A percentile compares a stretch with the other conserved stretches of the same genome.
Conservation (phyloP, 2,888 invertebrate genomes). For the Brenthis daphne region DNA sequence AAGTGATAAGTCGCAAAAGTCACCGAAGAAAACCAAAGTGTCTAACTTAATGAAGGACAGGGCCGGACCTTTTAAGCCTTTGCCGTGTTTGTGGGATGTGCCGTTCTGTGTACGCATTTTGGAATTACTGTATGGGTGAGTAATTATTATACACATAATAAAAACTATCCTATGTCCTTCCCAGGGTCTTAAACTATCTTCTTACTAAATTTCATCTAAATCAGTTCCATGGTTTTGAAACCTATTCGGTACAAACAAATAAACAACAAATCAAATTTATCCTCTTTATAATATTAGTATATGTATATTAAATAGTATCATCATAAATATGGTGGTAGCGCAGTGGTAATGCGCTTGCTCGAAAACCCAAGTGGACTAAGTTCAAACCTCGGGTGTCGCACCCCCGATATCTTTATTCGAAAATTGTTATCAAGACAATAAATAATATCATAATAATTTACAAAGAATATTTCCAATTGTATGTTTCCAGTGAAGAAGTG, state of each 20-base stretch:
- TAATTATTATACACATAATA: background rate
- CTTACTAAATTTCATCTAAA: too few species aligned
- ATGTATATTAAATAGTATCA: background rate
- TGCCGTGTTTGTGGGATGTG: constrained; percentile 68
- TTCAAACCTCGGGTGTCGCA: too few species aligned
- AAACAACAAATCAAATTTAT: too few species aligned
- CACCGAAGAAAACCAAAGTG: constrained; percentile 56
- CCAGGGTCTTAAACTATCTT: too few species aligned
- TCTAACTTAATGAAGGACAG: constrained; percentile 61
- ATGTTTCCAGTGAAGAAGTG: constrained; percentile 68
- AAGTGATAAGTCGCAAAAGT: constrained; percentile 52
- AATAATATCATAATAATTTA: too few species aligned
- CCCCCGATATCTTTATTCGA: too few species aligned
- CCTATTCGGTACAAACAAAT: too few species aligned
- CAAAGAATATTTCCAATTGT: background rate
- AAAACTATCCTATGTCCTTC: too few species aligned
- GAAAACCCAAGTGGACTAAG: too few species aligned
- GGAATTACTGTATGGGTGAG: constrained; percentile 66
- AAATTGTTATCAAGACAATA: too few species aligned
- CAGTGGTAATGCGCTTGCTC: background rate
- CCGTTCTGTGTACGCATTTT: constrained; percentile 58
- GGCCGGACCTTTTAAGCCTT: constrained; percentile 64
- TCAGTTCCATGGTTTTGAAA: too few species aligned
- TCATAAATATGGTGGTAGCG: background rate
- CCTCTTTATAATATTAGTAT: too few species aligned